Evolutionary conservation across 1,140 invertebrate species (phyloP), one percentile per base, ranked within the genome.

Genomic region (Musca vetustissima): DNA sequence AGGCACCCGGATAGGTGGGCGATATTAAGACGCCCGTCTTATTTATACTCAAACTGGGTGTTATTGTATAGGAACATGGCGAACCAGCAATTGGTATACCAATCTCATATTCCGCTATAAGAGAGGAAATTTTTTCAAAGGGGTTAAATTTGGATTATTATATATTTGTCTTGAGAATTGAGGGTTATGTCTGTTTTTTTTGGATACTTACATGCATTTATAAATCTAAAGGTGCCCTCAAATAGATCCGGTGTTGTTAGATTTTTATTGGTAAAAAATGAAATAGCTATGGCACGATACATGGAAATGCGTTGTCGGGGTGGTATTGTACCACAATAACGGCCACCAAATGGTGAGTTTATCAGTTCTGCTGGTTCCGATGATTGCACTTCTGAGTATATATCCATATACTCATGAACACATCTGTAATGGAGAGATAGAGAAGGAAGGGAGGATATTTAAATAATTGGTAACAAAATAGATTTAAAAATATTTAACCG

Each of bases 1-100:
- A 99, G 72, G 95, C 92, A 73, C 98, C 98, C 43, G 98, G 98
- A 87, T 99, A 99, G 57, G 98, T 99, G 68, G 97, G 97, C 61
- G 97, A 97, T 71, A 97, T 85, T 75, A 99, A 91, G 78, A 89
- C 88, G 17, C 98, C 98, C 74, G 89, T 90, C 75, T 90, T 87
- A 72, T 84, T 85, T 83, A 93, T 93, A 75, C 87, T 87, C 84
- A 93, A 93, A 75, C 87, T 87, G 70, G 89, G 87, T 76, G 93
- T 88, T 73, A 97, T 91, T 69, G 89, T 89, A 85, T 93, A 96
- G 76, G 90, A 93, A 84, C 95, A 97, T 73, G 93, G 88, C 48
- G 90, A 89, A 70, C 88, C 88, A 67, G 90, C 88, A 66, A 91
- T 86, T 68, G 92, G 92, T 50, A 92, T 94, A 66, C 97, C 97